A percentile compares a stretch with the other conserved stretches of the same genome.
phyloP scores from a whole-genome alignment of 2,888 invertebrate genomes.

The Epinotia bilunana region DNA sequence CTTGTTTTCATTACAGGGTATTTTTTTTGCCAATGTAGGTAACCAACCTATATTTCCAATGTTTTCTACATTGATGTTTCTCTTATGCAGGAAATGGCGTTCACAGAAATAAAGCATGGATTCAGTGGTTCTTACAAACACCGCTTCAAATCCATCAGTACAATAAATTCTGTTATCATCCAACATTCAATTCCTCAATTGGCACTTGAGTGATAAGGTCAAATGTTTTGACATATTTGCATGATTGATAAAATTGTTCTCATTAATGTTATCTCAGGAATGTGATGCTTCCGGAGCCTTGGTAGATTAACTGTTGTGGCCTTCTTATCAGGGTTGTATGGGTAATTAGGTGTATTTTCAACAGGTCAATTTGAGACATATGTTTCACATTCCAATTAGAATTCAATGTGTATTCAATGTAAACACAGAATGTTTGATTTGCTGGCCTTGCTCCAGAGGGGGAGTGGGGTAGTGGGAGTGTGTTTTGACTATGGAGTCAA shows the following conservation, averaged over 20 bases:
- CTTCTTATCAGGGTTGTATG: constrained; percentile 34
- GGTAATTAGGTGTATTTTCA: not conserved
- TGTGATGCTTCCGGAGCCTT: constrained; percentile 35
- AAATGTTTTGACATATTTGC: constrained; percentile 29
- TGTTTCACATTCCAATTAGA: constrained; percentile 1
- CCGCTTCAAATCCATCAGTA: not conserved
- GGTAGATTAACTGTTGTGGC: constrained; percentile 32
- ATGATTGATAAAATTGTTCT: constrained; percentile 28
- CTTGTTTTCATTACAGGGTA: too few species aligned
- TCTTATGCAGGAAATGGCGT: not conserved
- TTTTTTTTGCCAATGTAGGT: too few species aligned
- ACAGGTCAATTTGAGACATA: constrained; percentile 17
- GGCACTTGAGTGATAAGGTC: not conserved
- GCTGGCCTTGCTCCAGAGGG: too few species aligned
- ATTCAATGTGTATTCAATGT: not conserved
- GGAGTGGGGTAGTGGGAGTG: too few species aligned
- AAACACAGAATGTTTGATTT: too few species aligned
- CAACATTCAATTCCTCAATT: constrained; percentile 11
- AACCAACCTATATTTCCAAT: not conserved
- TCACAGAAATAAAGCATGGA: too few species aligned
- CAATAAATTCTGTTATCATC: constrained; percentile 7
- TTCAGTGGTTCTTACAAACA: too few species aligned
- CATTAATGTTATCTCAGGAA: constrained; percentile 30
- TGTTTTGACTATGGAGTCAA: too few species aligned
- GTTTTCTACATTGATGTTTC: not conserved